These are phyloP conservation scores for Heliconius ismenius DNA, from an alignment of 2,888 invertebrate species.

Conservation along the genomic window DNA sequence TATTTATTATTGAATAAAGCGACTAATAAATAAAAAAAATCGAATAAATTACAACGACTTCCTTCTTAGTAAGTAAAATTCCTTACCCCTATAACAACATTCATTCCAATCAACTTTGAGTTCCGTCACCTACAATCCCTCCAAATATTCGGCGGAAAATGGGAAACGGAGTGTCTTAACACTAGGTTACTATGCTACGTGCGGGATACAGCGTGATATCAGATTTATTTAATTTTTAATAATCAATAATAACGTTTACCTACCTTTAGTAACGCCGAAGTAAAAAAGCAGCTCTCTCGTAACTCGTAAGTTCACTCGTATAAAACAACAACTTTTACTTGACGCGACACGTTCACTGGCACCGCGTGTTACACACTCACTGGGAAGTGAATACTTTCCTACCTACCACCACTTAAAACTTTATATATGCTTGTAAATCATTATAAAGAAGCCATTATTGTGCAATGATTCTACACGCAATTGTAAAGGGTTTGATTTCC, in stretches of 20 bases:
- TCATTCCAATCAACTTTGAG: too few relatives aligned
- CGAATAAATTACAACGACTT: too few relatives aligned
- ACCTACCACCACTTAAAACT: neutral
- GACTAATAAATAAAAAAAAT: too few relatives aligned
- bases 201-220: too few relatives aligned
- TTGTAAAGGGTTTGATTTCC: neutral
- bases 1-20: too few relatives aligned
- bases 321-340: constrained; percentile 10
- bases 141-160: too few relatives aligned
- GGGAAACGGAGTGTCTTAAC: too few relatives aligned
- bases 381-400: neutral
- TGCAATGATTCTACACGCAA: neutral
- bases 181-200: too few relatives aligned
- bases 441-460: neutral
- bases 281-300: neutral
- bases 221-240: too few relatives aligned
- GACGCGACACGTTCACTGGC: neutral
- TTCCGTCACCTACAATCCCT: too few relatives aligned
- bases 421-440: neutral
- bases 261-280: neutral
- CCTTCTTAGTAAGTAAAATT: too few relatives aligned
- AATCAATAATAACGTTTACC: neutral
- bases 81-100: too few relatives aligned
- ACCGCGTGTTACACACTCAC: constrained; percentile 18
- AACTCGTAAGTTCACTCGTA: neutral